These are phyloP conservation scores for Cryptotermes secundus DNA, from an alignment of 1,140 invertebrate genomes.

Conservation along the genomic window DNA sequence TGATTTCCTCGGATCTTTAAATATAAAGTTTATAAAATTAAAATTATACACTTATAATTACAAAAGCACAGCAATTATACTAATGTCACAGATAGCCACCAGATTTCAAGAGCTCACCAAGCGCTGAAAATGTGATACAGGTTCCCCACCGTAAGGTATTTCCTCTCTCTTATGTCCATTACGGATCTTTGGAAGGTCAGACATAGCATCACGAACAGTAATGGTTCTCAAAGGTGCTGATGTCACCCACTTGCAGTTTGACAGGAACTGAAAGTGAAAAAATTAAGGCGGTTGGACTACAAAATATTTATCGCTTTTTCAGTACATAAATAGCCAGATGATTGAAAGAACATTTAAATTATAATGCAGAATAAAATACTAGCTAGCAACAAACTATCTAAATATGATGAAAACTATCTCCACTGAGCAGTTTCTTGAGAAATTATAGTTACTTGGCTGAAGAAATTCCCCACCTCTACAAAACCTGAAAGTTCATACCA, in stretches of 20 bases:
- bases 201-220: conserved; percentile 79
- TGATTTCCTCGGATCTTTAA: conserved; percentile 62
- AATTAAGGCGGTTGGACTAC: neutral
- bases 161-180: conserved; percentile 71
- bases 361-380: neutral
- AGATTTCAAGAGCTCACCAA: conserved; percentile 48
- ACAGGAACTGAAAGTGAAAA: conserved; percentile 45
- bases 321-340: too few relatives aligned
- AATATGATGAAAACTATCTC: too few relatives aligned
- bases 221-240: conserved; percentile 72
- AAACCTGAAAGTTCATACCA: too few relatives aligned
- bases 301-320: neutral
- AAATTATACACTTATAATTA: neutral
- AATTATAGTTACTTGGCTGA: too few relatives aligned
- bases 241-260: conserved; percentile 54
- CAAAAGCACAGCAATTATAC: neutral
- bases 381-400: neutral
- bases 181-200: conserved; percentile 74
- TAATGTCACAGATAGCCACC: neutral
- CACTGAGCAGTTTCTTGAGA: too few relatives aligned
- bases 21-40: neutral
- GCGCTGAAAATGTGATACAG: conserved; percentile 76
- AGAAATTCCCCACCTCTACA: too few relatives aligned
- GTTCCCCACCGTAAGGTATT: conserved; percentile 71
- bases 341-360: neutral